A percentile compares a stretch with the other conserved stretches of the same genome.
These are phyloP conservation scores for Erpetoichthys calabaricus DNA, from an alignment of 2,797 vertebrate species.

Conservation along the genomic window DNA sequence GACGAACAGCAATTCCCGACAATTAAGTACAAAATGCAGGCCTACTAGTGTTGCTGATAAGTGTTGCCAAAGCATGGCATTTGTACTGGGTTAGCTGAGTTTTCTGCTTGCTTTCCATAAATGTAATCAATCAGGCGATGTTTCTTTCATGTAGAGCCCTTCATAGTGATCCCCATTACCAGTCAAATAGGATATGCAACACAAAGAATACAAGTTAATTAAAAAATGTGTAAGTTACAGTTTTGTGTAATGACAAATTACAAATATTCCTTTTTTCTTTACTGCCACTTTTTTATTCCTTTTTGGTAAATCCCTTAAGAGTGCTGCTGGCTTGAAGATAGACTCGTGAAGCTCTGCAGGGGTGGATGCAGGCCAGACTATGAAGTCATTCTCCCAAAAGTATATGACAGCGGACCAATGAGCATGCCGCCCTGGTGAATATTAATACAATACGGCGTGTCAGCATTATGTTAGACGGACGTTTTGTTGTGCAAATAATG, in stretches of 20 bases:
- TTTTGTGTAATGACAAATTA: neutral
- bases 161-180: no score
- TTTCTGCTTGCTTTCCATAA: no score
- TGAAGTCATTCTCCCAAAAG: constrained; percentile 26
- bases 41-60: no score
- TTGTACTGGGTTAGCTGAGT: no score
- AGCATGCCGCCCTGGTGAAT: constrained; percentile 13
- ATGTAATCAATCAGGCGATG: no score
- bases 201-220: neutral
- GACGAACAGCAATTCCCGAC: no score
- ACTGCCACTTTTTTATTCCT: neutral
- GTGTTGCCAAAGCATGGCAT: no score
- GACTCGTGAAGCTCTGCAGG: neutral
- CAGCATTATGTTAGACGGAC: neutral
- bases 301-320: neutral
- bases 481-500: no score
- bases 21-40: no score
- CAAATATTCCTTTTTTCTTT: neutral
- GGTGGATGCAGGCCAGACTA: constrained; percentile 18
- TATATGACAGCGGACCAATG: constrained; percentile 7
- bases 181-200: neutral
- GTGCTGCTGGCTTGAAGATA: neutral
- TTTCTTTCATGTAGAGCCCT: no score
- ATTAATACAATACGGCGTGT: neutral
- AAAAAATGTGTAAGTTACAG: neutral